Evolutionary conservation across 2,888 invertebrate genomes (phyloP), one percentile per base, ranked within the genome.

Genomic region (Rosalia funebris): DNA sequence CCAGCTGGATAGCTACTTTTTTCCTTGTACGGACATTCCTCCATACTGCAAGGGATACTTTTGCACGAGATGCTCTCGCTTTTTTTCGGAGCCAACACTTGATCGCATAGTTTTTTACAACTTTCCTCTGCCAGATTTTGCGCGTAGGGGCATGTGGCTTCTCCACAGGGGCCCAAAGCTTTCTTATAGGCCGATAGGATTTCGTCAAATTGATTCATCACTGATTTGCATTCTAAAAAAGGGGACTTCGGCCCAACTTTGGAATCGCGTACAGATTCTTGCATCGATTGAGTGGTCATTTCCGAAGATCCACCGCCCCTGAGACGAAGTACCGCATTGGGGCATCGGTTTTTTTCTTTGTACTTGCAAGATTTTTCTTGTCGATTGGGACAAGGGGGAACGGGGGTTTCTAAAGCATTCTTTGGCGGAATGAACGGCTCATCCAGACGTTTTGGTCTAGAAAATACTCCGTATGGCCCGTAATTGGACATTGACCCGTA

Each of bases 191-290:
- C 75, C 1, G 60, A 62, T 32, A 80, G 55, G 42, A 78, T 73
- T 44, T 73, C 74, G 52, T 81, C 80, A 42, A 79, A 79, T 34
- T 80, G 76, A 14, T 77, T 72, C 79, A 81, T 80, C 1, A 81
- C 67, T 20, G 77, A 76, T 63, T 77, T 78, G 55, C 81, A 81
- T 54, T 77, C 78, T 1, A 61, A 41, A 19, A 76, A 68, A 0
- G 80, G 79, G 9, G 76, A 74, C 60, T 64, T 71, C 0, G 67
- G 69, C 5, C 42, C 54, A 2, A n/a, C 10, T 5, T 5, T n/a
- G 5, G 34, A n/a, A n/a, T 34, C 34, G 7, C 34, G 34, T 5
- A 7, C 34, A 2, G 34, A 34, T 5, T 7, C 34, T n/a, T 11
- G 7, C 3, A n/a, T 34, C 2, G 34, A 34, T 2, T 34, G 5